Percentiles rank a stretch among this genome's conserved stretches.
phyloP scores from a whole-genome alignment of 2,888 invertebrate genomes.

The Drosophila fulvimacula region DNA sequence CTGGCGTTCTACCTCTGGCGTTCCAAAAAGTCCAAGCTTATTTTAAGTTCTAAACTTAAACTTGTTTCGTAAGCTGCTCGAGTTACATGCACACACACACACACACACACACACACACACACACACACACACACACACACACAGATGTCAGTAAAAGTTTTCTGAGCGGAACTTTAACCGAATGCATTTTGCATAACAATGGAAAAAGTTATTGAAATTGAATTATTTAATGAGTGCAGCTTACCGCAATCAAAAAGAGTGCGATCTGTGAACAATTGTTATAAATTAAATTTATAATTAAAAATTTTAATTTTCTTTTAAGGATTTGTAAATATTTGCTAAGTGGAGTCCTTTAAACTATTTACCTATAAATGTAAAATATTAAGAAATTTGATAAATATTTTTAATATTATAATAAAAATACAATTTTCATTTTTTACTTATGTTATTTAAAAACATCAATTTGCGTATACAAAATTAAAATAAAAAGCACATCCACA shows the following conservation, averaged over 20 bases:
- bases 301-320: no score
- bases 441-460: no score
- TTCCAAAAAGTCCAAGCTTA: conserved; percentile 61
- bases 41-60: conserved; percentile 71
- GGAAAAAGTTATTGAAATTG: neutral
- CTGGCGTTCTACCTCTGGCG: conserved; percentile 21
- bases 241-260: neutral
- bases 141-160: conserved; percentile 53
- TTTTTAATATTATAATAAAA: no score
- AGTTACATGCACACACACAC: conserved; percentile 9
- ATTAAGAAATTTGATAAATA: no score
- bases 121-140: neutral
- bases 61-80: conserved; percentile 66
- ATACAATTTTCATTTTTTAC: no score
- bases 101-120: neutral
- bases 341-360: no score
- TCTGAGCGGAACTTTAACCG: conserved; percentile 27
- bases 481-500: conserved; percentile 45
- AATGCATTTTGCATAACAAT: conserved; percentile 7
- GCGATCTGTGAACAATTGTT: no score
- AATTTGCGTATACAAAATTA: no score
- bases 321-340: no score
- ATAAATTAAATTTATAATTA: no score
- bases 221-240: neutral
- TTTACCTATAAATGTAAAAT: no score